Evolutionary conservation across 2,797 vertebrate genomes (phyloP), one percentile per base, ranked within the genome.

Genomic region (Lutjanus campechanus): DNA sequence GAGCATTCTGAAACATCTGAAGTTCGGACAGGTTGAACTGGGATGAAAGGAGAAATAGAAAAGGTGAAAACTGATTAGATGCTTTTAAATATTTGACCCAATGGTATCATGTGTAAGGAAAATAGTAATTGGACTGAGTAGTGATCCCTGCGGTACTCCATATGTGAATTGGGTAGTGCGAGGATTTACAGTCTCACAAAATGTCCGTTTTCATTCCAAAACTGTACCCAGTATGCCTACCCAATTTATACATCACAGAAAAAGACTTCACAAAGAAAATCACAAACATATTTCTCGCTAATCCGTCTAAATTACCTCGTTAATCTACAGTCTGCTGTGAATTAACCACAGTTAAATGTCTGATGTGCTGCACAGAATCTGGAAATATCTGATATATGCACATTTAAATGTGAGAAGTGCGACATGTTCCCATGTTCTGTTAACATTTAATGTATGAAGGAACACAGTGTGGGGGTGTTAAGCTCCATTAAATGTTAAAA

Each of bases 361-460:
- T 6, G 13, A 51, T 51, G 13, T 29, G 40, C 19, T 62, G 29
- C 3, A 40, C 7, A 20, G 0, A 67, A 47, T 43, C 19, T 54
- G 2, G 46, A 46, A 36, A 55, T 25, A n/a, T 10, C n/a, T 43
- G 25, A 50, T 36, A 46, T 46, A 36, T 53, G 6, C 22, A 41
- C 15, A n/a, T 3, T 62, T 17, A 15, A 20, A 20, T 29, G 10
- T 63, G 41, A 61, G 11, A 62, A 16, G 7, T 43, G n/a, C 12
- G 64, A 49, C 10, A 58, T 44, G 61, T n/a, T 64, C 5, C 19
- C 13, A 40, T 61, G 47, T 40, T 51, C 29, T 20, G 1, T 70
- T 49, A 65, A 70, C n/a, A 29, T 66, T 43, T 22, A 56, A 72
- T 76, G 44, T 50, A 50, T 66, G 49, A 11, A 43, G 22, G 43